phyloP scores from a whole-genome alignment of 2,797 vertebrate species.

The Characodon lateralis region DNA sequence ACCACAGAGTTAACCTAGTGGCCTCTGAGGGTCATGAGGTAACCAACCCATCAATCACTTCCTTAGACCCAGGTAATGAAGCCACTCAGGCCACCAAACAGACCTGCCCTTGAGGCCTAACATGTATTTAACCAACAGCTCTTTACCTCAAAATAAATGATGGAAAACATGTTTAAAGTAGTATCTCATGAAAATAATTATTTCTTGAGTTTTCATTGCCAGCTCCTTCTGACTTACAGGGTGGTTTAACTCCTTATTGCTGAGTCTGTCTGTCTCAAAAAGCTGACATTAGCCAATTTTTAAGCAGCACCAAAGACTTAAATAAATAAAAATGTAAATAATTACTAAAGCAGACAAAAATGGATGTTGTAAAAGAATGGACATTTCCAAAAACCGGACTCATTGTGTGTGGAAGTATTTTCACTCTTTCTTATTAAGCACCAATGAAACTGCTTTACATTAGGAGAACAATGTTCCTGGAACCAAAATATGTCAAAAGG shows the following conservation, averaged over 20 bases:
- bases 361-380: neutral
- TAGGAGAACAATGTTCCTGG: neutral
- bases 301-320: neutral
- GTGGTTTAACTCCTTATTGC: neutral
- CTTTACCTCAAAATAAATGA: neutral
- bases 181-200: neutral
- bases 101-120: neutral
- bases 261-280: neutral
- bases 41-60: neutral
- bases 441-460: neutral
- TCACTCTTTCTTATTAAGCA: neutral
- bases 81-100: slow-evolving; percentile 5
- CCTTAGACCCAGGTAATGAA: neutral
- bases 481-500: neutral
- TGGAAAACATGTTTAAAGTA: neutral
- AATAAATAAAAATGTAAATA: neutral
- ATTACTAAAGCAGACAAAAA: neutral
- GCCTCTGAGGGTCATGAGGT: neutral
- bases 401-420: neutral
- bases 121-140: neutral
- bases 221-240: too few relatives aligned
- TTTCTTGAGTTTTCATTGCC: neutral
- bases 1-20: neutral
- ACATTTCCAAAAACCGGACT: neutral
- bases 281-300: neutral